Conservation (phyloP, 53 echinoderm and acorn worm species). For the Astropecten irregularis region DNA sequence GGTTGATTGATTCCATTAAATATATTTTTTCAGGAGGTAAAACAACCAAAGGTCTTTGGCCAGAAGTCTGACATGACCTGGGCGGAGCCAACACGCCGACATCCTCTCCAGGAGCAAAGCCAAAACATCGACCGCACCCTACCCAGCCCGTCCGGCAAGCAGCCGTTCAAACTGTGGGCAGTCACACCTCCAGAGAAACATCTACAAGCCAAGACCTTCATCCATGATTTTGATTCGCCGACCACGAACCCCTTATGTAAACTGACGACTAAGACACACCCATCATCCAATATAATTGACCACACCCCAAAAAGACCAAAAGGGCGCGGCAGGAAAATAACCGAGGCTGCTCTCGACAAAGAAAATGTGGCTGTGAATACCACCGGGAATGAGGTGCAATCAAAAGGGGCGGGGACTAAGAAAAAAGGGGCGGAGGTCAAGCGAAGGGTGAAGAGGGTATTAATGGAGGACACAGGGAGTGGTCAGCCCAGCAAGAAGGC, state of each 20-base stretch:
- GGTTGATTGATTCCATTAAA: too few species aligned
- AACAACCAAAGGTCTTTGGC: not conserved
- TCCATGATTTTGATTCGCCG: conserved; percentile 15
- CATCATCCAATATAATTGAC: not conserved
- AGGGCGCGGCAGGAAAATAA: not conserved
- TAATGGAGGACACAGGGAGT: conserved; percentile 22
- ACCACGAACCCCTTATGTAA: not conserved
- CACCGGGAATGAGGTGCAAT: not conserved
- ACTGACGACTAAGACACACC: not conserved
- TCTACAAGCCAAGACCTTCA: not conserved
- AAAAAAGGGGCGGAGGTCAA: conserved; percentile 17
- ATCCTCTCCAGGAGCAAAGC: conserved; percentile 9
- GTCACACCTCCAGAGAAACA: conserved; percentile 29
- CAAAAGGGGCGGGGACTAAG: not conserved
- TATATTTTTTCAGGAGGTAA: conserved; percentile 21
- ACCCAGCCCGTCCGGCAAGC: not conserved
- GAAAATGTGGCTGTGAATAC: not conserved
- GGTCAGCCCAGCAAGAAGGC: conserved; percentile 47
- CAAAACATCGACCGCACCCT: not conserved
- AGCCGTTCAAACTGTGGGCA: conserved; percentile 32
- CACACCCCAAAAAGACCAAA: conserved; percentile 38
- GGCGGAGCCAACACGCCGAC: conserved; percentile 37
- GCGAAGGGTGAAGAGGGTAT: conserved; percentile 31
- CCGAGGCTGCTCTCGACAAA: conserved; percentile 25
- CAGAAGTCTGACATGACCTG: conserved; percentile 59